These are phyloP conservation scores for Plusia festucae DNA, from an alignment of 2,888 invertebrate genomes.

Conservation along the genomic window DNA sequence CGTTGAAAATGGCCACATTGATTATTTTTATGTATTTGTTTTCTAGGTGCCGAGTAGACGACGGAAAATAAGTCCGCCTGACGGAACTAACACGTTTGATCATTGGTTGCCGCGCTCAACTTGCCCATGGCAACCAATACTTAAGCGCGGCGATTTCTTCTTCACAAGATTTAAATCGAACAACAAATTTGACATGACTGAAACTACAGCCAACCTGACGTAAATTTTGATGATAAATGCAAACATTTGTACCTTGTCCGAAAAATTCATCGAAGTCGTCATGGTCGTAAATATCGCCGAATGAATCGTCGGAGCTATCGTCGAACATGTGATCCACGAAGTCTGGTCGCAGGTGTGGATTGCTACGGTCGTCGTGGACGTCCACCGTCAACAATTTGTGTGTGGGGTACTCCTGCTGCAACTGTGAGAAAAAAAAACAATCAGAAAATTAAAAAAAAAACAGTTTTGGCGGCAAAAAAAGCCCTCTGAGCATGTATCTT, in stretches of 20 bases:
- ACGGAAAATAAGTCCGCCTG: no score
- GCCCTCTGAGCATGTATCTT: no score
- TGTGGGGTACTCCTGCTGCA: constrained; percentile 60
- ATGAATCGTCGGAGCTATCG: constrained; percentile 76
- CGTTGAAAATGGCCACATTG: no score
- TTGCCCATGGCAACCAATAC: neutral
- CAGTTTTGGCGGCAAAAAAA: no score
- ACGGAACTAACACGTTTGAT: no score
- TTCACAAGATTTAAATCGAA: neutral
- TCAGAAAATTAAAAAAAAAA: no score
- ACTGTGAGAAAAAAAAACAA: no score
- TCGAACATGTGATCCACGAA: constrained; percentile 77
- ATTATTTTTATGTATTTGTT: no score
- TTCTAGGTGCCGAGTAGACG: no score
- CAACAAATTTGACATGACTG: neutral
- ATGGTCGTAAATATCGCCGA: constrained; percentile 75
- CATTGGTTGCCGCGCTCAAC: neutral
- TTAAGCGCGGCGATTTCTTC: neutral
- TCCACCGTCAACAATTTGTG: constrained; percentile 74
- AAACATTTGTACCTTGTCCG: constrained; percentile 62
- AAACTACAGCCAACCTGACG: neutral
- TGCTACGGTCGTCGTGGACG: constrained; percentile 74
- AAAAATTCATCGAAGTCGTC: constrained; percentile 75
- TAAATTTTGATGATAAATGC: neutral
- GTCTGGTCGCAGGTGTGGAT: constrained; percentile 79